Percentiles rank a stretch among this genome's conserved stretches.
These are phyloP conservation scores for Exaiptasia diaphana DNA, from an alignment of 64 coral and sea anemone species.

Conservation along the genomic window DNA sequence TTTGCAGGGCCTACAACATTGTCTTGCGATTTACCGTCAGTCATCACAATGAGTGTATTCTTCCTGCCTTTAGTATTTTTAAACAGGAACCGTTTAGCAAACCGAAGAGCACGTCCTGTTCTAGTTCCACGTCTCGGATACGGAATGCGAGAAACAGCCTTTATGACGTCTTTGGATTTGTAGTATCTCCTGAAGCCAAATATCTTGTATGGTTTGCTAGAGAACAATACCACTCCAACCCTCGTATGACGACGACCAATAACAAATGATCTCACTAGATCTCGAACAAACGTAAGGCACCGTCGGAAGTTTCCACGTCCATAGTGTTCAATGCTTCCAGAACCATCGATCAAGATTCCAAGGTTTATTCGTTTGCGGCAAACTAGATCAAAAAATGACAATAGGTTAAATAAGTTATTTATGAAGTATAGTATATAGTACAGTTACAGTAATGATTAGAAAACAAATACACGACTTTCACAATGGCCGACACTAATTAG, in stretches of 20 bases:
- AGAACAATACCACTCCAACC: slow-evolving; percentile 38
- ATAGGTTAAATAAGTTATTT: neutral
- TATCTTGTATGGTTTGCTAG: neutral
- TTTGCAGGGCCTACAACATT: neutral
- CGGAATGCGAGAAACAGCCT: neutral
- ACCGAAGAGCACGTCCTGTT: slow-evolving; percentile 25
- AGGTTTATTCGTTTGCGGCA: slow-evolving; percentile 26
- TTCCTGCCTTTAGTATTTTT: neutral
- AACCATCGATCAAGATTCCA: slow-evolving; percentile 49
- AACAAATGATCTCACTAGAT: neutral
- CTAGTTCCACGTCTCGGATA: slow-evolving; percentile 47
- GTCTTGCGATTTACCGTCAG: slow-evolving; percentile 58
- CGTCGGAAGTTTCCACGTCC: slow-evolving; percentile 41
- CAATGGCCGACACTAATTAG: too few relatives aligned
- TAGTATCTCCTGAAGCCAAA: slow-evolving; percentile 7
- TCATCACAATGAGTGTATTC: slow-evolving; percentile 46
- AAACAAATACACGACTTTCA: too few relatives aligned
- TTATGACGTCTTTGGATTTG: neutral
- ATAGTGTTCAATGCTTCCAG: slow-evolving; percentile 38
- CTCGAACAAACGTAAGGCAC: slow-evolving; percentile 17
- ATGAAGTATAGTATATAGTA: too few relatives aligned
- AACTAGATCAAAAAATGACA: slow-evolving; percentile 1
- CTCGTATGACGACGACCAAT: neutral
- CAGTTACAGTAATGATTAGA: too few relatives aligned
- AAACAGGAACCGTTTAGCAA: neutral